These are phyloP conservation scores for Abramis brama DNA, from an alignment of 2,113 vertebrate genomes.

Conservation along the genomic window DNA sequence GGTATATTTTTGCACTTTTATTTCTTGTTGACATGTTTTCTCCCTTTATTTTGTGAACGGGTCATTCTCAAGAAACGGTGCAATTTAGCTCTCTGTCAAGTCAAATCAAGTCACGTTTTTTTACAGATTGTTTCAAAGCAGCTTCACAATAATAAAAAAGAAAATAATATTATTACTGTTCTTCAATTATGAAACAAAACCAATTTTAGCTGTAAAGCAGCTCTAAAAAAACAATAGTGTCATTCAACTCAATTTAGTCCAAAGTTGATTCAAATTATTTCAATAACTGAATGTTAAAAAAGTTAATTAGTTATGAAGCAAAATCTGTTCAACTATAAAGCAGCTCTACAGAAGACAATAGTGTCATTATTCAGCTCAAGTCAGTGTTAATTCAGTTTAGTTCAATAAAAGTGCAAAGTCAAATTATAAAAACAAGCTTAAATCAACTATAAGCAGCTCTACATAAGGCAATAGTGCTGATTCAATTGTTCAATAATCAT, in stretches of 20 bases:
- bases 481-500: too few species aligned
- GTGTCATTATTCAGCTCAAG: neutral
- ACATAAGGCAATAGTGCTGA: too few species aligned
- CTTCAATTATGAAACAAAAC: too few species aligned
- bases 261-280: neutral
- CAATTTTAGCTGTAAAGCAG: too few species aligned
- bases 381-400: neutral
- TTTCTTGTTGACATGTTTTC: neutral
- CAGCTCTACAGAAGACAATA: neutral
- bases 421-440: neutral
- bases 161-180: too few species aligned
- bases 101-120: neutral
- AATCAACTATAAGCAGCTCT: too few species aligned
- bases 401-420: neutral
- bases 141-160: too few species aligned
- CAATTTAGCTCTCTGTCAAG: neutral
- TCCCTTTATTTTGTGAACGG: neutral
- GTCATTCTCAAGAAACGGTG: neutral
- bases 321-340: neutral
- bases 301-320: neutral
- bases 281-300: neutral
- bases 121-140: neutral
- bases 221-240: too few species aligned
- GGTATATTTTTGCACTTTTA: slow-evolving; percentile 16
- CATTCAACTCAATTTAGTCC: neutral